Conservation (phyloP, 2,797 vertebrate species). For the Pelochelys cantorii region DNA sequence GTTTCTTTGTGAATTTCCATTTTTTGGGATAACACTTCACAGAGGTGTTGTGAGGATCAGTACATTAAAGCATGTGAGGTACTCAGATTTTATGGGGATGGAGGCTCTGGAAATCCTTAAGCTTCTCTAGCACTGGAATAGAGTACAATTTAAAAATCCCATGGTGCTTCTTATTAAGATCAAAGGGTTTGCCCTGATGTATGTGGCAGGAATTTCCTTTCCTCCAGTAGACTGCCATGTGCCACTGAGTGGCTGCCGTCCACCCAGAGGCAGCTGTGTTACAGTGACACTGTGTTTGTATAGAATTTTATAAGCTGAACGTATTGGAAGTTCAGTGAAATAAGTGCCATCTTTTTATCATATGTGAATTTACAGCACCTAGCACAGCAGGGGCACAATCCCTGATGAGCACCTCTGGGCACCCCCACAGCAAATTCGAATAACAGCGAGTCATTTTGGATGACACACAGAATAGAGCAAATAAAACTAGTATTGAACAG, state of each 20-base stretch:
- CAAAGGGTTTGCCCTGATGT: neutral
- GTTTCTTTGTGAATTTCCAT: neutral
- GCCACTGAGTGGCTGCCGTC: neutral
- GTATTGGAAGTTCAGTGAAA: neutral
- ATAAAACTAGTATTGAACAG: neutral
- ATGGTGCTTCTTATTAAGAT: neutral
- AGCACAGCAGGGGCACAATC: neutral
- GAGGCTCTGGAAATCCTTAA: neutral
- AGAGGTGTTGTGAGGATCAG: neutral
- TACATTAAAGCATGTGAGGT: too few species aligned
- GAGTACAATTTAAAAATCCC: neutral
- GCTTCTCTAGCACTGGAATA: neutral
- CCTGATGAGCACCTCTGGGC: neutral
- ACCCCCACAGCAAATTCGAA: neutral
- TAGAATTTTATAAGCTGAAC: too few species aligned
- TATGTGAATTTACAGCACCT: too few species aligned
- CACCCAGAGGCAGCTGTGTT: neutral
- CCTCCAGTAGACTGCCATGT: neutral
- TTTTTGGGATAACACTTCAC: neutral
- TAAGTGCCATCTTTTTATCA: neutral
- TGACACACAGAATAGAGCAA: neutral
- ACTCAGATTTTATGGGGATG: neutral
- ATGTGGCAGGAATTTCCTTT: neutral
- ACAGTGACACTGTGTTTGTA: neutral
- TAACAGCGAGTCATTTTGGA: neutral